Base-by-base conservation (phyloP, 2,888 invertebrate genomes). In the Sipunculus nudus region DNA sequence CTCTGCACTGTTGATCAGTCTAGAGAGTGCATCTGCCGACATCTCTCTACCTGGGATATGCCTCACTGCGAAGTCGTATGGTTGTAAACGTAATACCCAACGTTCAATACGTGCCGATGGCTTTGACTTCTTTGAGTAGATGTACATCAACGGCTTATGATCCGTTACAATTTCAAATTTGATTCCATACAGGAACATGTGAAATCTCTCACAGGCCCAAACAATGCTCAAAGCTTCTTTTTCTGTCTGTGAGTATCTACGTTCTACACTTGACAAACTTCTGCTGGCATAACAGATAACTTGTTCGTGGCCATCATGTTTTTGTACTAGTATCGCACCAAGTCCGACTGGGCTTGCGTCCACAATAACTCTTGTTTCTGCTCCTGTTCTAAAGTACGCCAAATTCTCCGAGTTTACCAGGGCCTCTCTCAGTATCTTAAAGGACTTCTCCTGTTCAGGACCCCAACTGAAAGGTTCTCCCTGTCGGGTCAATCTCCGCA, bases 81-180 rank as follows among this genome's bases (percentile, higher is more conserved):
- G 64, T 53, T 61, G 63, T 16, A 72, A 46, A 32, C 60, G 19
- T n/a, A 74, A 53, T 4, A 68, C 53, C 72, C 72, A 71, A 31
- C 74, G 31, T 57, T 74, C 64, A 0, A 75, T 66, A 25, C 73
- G 58, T 13, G 74, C 68, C 43, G 53, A 58, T 10, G 63, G 68
- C 28, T 65, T 74, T 10, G 71, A 63, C n/a, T 19, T 65, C 10
- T 29, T 41, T 5, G 39, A 40, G 26, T 64, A 61, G 5, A 75
- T 58, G 3, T 47, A 31, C 16, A 63, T 53, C 28, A 55, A 39
- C 3, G 46, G 47, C 28, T 48, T 55, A 38, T 55, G 53, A 39
- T 72, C 66, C 2, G 71, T 53, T 2, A 3, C 28, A 3, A 70
- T 32, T 41, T 68, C 66, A 50, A 70, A 69, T 5, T 63, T 45